Base-by-base conservation (phyloP, 2,797 vertebrate genomes). In the Nyctibius grandis region DNA sequence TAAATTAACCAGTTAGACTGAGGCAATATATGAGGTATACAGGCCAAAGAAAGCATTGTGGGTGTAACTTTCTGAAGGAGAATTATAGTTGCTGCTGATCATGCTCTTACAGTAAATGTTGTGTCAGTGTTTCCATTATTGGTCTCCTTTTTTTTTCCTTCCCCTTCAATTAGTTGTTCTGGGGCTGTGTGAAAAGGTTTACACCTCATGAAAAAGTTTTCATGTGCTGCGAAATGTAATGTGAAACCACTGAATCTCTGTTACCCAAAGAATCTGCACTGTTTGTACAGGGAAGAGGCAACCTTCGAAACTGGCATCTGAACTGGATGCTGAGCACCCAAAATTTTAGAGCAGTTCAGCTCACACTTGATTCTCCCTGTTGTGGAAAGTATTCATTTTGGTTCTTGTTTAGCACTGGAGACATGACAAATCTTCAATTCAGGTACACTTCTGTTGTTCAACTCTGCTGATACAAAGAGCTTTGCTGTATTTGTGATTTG, bases 41-140 rank as follows among this genome's bases (percentile, higher is more conserved):
- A 38, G 59, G 96, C 97, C 97, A 97, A 97, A 96, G 89, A 92
- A 96, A 97, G 94, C 94, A 97, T 36, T 9, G 67, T 91, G 91
- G 95, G 95, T 75, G 84, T 81, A 74, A 65, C 75, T 59, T 88
- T 88, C 77, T 90, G 92, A 94, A 94, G 88, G 83, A 85, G 90
- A 95, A 90, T 91, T 94, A 91, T 28, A 74, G 79, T 93, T 91
- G 83, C 84, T 95, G 94, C 95, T 95, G 95, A 92, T 95, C 69
- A 15, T 38, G 89, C 87, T 93, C 15, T 96, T 96, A 95, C 93
- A 75, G 91, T 95, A 95, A 95, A 76, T 86, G 92, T 92, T 75
- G 75, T 94, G 95, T 96, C 95, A 96, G 72, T 92, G 36, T 96
- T 97, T 95, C 95, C 94, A 95, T 94, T 85, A 65, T 81, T 12